Evolutionary conservation across 2,113 vertebrate species (phyloP).

Genomic region (Phaetusa simplex): DNA sequence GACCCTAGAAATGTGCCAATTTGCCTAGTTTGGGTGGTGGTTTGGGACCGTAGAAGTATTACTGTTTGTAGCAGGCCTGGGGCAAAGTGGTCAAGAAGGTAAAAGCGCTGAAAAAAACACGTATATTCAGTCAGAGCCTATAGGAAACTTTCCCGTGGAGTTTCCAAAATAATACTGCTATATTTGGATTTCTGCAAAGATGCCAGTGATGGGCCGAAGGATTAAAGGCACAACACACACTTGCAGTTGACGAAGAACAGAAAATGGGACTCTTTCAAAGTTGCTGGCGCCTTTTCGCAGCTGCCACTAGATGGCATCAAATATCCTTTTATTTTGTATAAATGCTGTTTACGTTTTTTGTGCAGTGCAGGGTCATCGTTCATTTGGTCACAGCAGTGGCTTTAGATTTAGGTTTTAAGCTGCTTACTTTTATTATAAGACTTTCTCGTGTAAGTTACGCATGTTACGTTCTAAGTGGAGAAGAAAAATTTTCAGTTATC

Average conservation of each 20-base stretch:
- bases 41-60: neutral
- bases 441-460: neutral
- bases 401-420: neutral
- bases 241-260: rapidly evolving
- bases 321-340: conserved; percentile 24
- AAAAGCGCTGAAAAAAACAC: neutral
- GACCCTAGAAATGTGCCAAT: neutral
- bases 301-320: conserved; percentile 75
- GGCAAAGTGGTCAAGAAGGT: neutral
- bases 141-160: neutral
- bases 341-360: neutral
- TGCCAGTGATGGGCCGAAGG: rapidly evolving
- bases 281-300: neutral
- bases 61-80: neutral
- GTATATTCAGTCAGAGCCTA: neutral
- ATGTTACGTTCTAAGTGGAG: neutral
- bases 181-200: neutral
- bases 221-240: rapidly evolving
- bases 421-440: neutral
- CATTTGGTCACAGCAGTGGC: neutral
- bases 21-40: neutral
- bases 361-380: neutral
- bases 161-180: neutral
- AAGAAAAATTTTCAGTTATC: neutral
- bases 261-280: too few species aligned